Base-by-base conservation (phyloP, 2,888 invertebrate species). In the Hymenopus coronatus region DNA sequence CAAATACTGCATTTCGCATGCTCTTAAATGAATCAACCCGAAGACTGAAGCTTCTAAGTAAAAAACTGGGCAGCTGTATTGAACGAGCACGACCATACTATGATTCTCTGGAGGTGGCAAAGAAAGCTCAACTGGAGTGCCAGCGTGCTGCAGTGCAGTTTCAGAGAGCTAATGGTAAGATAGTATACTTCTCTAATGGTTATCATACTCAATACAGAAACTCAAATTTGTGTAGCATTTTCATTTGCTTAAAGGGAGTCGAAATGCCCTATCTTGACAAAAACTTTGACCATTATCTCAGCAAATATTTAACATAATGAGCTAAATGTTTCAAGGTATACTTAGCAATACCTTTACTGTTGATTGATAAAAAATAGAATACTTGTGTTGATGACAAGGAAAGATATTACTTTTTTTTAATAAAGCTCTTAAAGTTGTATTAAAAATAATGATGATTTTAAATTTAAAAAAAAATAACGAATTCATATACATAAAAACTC, bases 11-110 rank as follows among this genome's bases (percentile, higher is more conserved):
- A 82, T 98, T 98, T 93, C 95, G 98, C 88, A 95, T 96, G 90
- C 94, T 98, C 88, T 94, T 98, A 54, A 96, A 97, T 82, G 98
- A 98, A 92, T 97, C 98, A 28, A 97, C 97, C 33, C 95, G 96
- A 14, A 95, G 96, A 91, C 96, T 98, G 91, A 97, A 98, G 93
- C 95, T 95, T 90, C 94, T 98, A 88, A 96, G 97, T 8, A 96
- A 96, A 92, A 98, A 98, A 93, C 94, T 97, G 89, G 97, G 98
- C 83, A 95, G 96, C 92, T 97, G 97, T 91, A 97, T 98, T 87
- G 97, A 98, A 92, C 96, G 97, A 93, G 97, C 98, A 7, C 95
- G 97, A 91, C 98, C 98, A 1, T 98, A 98, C 92, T 98, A 98
- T 94, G 98, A 98, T 93, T 96, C 98, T 70, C 95, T 90, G 33